phyloP scores from a whole-genome alignment of 2,113 vertebrate species.

The Amia ocellicauda region DNA sequence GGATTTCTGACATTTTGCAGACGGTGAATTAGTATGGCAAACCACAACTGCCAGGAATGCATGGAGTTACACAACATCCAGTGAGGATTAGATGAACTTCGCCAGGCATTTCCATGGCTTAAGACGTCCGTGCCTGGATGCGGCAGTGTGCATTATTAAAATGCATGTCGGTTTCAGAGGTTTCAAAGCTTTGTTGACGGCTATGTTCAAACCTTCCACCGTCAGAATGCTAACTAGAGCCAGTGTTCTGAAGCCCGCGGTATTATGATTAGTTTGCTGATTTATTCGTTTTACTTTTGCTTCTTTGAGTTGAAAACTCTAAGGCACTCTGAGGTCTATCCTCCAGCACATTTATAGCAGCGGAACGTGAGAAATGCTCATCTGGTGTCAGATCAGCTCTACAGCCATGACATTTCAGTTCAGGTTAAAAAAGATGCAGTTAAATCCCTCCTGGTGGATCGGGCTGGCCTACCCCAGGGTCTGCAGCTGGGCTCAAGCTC shows the following conservation, averaged over 20 bases:
- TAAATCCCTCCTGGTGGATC: conserved; percentile 7
- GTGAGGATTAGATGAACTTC: conserved; percentile 4
- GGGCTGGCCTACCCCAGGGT: conserved; percentile 1
- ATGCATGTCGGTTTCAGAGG: conserved; percentile 1
- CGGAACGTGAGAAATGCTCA: conserved; percentile 14
- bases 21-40: neutral
- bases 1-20: neutral
- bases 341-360: conserved; percentile 21
- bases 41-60: neutral
- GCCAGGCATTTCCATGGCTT: conserved; percentile 12
- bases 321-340: no score
- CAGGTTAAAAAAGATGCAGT: conserved; percentile 8
- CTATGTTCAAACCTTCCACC: neutral
- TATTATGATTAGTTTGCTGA: no score
- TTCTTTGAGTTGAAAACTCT: no score
- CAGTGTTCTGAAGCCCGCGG: no score
- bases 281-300: no score
- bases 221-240: no score
- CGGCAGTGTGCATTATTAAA: neutral
- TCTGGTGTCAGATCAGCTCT: conserved; percentile 18
- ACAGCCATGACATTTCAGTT: conserved; percentile 12
- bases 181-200: conserved; percentile 5
- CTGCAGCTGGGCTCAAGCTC: no score
- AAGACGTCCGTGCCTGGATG: neutral
- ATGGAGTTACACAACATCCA: conserved; percentile 1